Evolutionary conservation across 1,140 invertebrate genomes (phyloP), one percentile per base, ranked within the genome.

Genomic region (Drepana arcuata): DNA sequence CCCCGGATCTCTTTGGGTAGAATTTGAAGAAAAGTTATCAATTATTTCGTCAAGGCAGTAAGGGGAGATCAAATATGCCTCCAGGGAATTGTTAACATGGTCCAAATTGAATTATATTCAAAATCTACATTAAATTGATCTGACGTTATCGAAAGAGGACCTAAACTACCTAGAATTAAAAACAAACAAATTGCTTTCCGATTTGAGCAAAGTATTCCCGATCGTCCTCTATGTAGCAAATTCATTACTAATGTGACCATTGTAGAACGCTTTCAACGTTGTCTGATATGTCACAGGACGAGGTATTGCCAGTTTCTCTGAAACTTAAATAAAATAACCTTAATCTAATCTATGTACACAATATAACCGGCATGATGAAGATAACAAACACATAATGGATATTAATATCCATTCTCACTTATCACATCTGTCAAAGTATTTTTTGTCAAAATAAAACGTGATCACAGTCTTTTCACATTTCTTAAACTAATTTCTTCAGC

Each of bases 381-480:
- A 16, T 15, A n/a, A n/a, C n/a, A n/a, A n/a, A n/a, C n/a, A n/a
- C n/a, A n/a, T n/a, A n/a, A n/a, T n/a, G n/a, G n/a, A n/a, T n/a
- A n/a, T n/a, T n/a, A n/a, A n/a, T n/a, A n/a, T n/a, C n/a, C n/a
- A n/a, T n/a, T n/a, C n/a, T n/a, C n/a, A n/a, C n/a, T n/a, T n/a
- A n/a, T n/a, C n/a, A n/a, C n/a, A n/a, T n/a, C n/a, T n/a, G n/a
- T n/a, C n/a, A n/a, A n/a, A n/a, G n/a, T n/a, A n/a, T n/a, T n/a
- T n/a, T 48, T 55, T 57, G 51, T 49, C 59, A 64, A 55, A 52
- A 48, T 59, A 41, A 44, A 71, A 57, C 68, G 43, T 73, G 69
- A 77, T 74, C 73, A 78, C 73, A 78, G 73, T 78, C 70, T 74
- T 74, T 64, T 65, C 56, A 72, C 65, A 69, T 53, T 58, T 42